Evolutionary conservation across 2,113 vertebrate species (phyloP), one percentile per base, ranked within the genome.

Genomic region (Datnioides undecimradiatus): DNA sequence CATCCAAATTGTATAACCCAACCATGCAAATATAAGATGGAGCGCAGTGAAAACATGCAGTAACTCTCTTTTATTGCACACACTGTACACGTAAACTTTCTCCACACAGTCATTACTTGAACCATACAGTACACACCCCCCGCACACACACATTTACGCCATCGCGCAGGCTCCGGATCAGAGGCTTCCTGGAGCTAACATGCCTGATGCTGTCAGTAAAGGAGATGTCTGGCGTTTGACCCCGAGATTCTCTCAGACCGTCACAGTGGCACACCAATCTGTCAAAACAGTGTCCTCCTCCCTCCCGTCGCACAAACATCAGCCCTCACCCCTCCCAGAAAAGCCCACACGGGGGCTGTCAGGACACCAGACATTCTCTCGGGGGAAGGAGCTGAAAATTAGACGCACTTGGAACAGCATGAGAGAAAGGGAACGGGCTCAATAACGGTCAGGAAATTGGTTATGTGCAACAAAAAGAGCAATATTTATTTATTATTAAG

Each of bases 221-320:
- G 70, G 77, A 85, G 86, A 74, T 66, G 84, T 77, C 60, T 88
- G 46, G 73, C 65, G 51, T 77, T 92, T 92, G 86, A 93, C 91
- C 89, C 62, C 62, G 14, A 69, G 89, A 82, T 85, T 82, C 80
- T 76, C 67, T 40, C 69, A 80, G 83, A 74, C 72, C 31, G 41
- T 83, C 87, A 75, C 55, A 59, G 79, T 51, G 59, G 62, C 69
- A 59, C 70, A 83, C 70, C 77, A 74, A 89, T 91, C 93, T 90
- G 87, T 92, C 91, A 94, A 89, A 89, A 66, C 82, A 68, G 48
- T 64, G 66, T 80, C 88, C 83, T 70, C 79, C 64, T 60, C 59
- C 49, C 55, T n/a, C 80, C 49, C 38, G 4, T 89, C 86, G 71
- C 75, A 76, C 82, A 79, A 66, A 81, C 82, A 77, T 55, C 76